phyloP scores from a whole-genome alignment of 2,113 vertebrate species.

The Chaenogobius annularis region DNA sequence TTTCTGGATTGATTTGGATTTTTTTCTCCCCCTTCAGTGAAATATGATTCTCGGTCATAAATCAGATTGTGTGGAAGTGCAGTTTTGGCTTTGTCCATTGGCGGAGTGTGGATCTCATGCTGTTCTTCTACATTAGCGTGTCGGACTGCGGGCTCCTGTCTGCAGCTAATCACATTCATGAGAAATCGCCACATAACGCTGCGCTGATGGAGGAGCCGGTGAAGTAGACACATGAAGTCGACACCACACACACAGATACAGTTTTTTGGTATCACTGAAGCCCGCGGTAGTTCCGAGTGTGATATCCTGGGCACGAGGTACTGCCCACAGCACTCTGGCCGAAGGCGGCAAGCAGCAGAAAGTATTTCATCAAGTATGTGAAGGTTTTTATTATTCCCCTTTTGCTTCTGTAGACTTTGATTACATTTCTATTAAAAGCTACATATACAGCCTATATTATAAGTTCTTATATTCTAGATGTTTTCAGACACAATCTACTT shows the following conservation, averaged over 20 bases:
- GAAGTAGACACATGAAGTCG: neutral
- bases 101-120: conserved; percentile 36
- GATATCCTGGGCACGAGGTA: conserved; percentile 46
- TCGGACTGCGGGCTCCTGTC: conserved; percentile 50
- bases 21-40: conserved; percentile 11
- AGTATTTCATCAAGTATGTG: conserved; percentile 4
- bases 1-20: conserved; percentile 8
- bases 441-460: neutral
- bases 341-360: conserved; percentile 33
- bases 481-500: too few species aligned
- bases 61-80: conserved; percentile 36
- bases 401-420: conserved; percentile 37
- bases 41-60: conserved; percentile 24
- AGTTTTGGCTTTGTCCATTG: conserved; percentile 21
- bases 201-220: conserved; percentile 39
- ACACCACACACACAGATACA: conserved; percentile 19
- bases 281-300: conserved; percentile 43
- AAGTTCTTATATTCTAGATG: too few species aligned
- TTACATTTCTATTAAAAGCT: neutral
- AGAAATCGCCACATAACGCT: conserved; percentile 39
- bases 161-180: conserved; percentile 55
- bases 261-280: conserved; percentile 25
- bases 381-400: conserved; percentile 29
- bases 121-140: conserved; percentile 45
- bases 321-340: conserved; percentile 30